Conservation (phyloP, 2,888 invertebrate genomes). For the Chelonus formosanus region DNA sequence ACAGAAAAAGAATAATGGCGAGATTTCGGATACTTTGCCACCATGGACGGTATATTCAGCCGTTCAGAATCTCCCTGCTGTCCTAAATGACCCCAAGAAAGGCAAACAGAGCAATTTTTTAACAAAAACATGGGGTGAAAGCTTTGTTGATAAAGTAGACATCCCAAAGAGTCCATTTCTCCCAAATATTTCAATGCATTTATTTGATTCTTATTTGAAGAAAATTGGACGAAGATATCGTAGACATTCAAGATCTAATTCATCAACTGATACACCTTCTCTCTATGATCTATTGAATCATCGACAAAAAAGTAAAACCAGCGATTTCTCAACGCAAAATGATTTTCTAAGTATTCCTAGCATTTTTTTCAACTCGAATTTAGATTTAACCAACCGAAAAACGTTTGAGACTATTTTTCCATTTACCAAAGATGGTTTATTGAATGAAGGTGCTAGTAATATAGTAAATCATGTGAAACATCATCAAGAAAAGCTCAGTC, state of each 20-base stretch:
- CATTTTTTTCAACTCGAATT: constrained; percentile 82
- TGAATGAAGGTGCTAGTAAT: constrained; percentile 64
- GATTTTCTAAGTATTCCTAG: constrained; percentile 79
- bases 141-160: constrained; percentile 84
- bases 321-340: constrained; percentile 64
- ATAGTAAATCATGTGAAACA: constrained; percentile 66
- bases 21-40: constrained; percentile 48
- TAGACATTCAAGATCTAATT: constrained; percentile 65
- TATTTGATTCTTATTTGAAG: constrained; percentile 88
- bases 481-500: constrained; percentile 83
- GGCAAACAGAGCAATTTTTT: constrained; percentile 93
- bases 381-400: constrained; percentile 81
- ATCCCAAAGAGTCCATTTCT: constrained; percentile 82
- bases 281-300: constrained; percentile 63
- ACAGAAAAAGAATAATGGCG: constrained; percentile 67
- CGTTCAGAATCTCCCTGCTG: constrained; percentile 93
- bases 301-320: constrained; percentile 64
- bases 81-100: constrained; percentile 92
- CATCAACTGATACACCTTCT: constrained; percentile 54
- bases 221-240: constrained; percentile 72
- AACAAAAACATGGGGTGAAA: constrained; percentile 97
- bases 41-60: constrained; percentile 91
- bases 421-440: constrained; percentile 67
- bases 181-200: constrained; percentile 81
- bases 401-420: constrained; percentile 89